Conservation (phyloP, 2,888 invertebrate species). For the Papilio demoleus region DNA sequence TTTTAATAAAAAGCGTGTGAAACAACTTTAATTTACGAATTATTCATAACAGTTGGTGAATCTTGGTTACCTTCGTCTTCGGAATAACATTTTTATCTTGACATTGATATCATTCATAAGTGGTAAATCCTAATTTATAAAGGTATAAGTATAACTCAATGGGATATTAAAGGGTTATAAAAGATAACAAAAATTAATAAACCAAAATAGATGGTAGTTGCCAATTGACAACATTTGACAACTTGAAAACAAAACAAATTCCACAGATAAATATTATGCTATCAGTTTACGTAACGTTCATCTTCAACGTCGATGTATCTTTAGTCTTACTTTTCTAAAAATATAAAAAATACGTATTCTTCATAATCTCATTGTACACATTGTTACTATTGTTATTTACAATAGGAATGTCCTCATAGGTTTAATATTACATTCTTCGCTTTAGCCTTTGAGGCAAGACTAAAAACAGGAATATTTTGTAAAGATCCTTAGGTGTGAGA, state of each 20-base stretch:
- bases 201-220: not conserved
- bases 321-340: too few relatives aligned
- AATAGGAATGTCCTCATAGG: too few relatives aligned
- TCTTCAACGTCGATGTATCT: not conserved
- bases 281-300: not conserved
- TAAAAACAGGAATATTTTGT: too few relatives aligned
- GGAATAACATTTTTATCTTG: constrained; percentile 42
- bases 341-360: too few relatives aligned
- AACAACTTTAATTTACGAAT: not conserved
- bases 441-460: too few relatives aligned
- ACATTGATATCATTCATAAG: constrained; percentile 13
- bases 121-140: not conserved
- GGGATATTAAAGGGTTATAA: not conserved
- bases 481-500: too few relatives aligned
- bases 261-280: not conserved
- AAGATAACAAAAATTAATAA: not conserved
- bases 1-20: not conserved
- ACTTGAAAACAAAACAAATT: constrained; percentile 11
- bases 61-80: constrained; percentile 40
- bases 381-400: too few relatives aligned
- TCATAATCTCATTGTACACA: too few relatives aligned
- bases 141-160: not conserved
- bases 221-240: not conserved
- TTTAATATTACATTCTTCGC: too few relatives aligned
- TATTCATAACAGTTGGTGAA: not conserved